phyloP scores from a whole-genome alignment of 2,113 vertebrate species.

The Nipponia nippon region DNA sequence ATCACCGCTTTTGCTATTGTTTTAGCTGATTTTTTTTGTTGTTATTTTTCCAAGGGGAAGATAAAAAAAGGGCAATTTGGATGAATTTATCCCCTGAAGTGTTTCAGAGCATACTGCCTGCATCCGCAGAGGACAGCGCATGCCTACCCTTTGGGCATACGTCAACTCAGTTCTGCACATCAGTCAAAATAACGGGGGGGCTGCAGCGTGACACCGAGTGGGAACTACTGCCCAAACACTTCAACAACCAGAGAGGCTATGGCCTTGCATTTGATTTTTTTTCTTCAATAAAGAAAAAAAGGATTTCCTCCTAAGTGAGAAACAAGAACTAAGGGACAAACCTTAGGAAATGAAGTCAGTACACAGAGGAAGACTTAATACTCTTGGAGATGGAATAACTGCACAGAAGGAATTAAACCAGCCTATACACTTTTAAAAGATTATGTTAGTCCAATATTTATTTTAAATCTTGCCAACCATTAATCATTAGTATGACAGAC shows the following conservation, averaged over 20 bases:
- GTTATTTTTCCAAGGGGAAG: not conserved
- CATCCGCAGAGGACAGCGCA: not conserved
- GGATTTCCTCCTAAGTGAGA: not conserved
- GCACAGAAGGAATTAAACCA: not conserved
- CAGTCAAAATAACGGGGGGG: not conserved
- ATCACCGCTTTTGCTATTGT: not conserved
- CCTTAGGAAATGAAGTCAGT: conserved; percentile 11
- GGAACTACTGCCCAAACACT: not conserved
- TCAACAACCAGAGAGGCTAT: not conserved
- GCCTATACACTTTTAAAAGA: not conserved
- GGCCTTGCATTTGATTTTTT: not conserved
- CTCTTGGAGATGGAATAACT: not conserved
- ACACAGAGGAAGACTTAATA: not conserved
- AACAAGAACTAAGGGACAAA: not conserved
- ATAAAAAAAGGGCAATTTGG: not conserved
- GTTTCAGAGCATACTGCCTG: not conserved
- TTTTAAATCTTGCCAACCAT: conserved; percentile 23
- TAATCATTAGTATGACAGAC: conserved; percentile 37
- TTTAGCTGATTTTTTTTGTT: not conserved
- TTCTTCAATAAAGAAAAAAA: not conserved
- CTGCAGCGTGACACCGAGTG: not conserved
- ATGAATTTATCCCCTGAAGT: not conserved
- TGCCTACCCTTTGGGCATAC: not conserved
- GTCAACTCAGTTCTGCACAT: not conserved
- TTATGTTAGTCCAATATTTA: not conserved